Evolutionary conservation across 2,113 vertebrate species (phyloP), one percentile per base, ranked within the genome.

Genomic region (Ornithorhynchus anatinus): DNA sequence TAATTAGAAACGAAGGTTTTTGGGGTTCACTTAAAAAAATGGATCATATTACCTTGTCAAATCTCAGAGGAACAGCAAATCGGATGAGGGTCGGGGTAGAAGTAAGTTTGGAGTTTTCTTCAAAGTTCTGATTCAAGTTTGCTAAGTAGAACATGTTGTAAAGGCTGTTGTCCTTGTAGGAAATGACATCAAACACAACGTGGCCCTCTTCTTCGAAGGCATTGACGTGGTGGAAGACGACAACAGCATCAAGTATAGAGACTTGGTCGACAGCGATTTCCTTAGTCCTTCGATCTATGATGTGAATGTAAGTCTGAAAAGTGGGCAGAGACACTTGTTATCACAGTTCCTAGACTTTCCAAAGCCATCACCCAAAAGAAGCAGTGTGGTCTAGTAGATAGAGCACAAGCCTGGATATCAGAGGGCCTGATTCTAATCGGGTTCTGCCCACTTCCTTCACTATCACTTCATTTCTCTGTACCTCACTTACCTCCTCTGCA

Each of bases 191-290:
- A 16, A 96, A 91, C 53, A 99, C 7, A 19, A 99, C 59, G n/a
- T 96, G 95, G 43, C 91, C 93, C 0, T 96, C 91, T 0, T 97
- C 95, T 83, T 99, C 97, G 4, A 94, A 97, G 52, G 97, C 97
- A 1, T 98, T 99, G 69, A 97, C 62, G 0, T 99, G 98, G 79
- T 99, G 98, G 74, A 95, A 98, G 67, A 96, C 70, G n/a, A 98
- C 88, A 91, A 97, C 57, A 2, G 96, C 54, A 53, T 93, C 94
- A 0, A 0, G 95, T 92, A 84, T 88, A 93, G 77, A 94, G n/a
- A 97, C 79, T 94, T 96, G 5, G 78, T 89, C 14, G 86, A 71
- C 7, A 94, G 35, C 8, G 90, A 88, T 79, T 95, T 96, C 67
- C 94, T 91, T 91, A 0, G 95, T 98, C 72, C 82, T 95, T 79